Percentiles rank a stretch among this genome's conserved stretches.
phyloP scores from a whole-genome alignment of 1,140 invertebrate species.

The Bombus haemorrhoidalis region DNA sequence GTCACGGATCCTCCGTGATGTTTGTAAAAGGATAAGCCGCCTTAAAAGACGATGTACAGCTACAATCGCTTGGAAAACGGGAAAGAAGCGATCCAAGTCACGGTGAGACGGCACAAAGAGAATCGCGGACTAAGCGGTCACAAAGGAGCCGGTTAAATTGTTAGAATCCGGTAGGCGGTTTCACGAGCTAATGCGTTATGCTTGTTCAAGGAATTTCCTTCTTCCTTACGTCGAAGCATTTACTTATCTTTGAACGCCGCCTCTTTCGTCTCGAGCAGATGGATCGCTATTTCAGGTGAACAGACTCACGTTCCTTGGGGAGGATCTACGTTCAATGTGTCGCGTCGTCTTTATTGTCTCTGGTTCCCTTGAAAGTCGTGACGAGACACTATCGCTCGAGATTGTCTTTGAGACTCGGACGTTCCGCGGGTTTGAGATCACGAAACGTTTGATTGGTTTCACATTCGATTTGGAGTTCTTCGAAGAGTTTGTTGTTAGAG shows the following conservation, averaged over 20 bases:
- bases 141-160: conserved; percentile 38
- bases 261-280: not conserved
- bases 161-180: conserved; percentile 44
- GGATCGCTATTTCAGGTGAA: not conserved
- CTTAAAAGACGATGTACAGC: conserved; percentile 43
- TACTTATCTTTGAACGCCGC: conserved; percentile 29
- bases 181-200: conserved; percentile 31
- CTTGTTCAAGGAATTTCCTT: conserved; percentile 12
- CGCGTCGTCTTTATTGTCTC: not conserved
- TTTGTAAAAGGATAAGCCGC: not conserved
- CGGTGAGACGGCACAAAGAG: conserved; percentile 25
- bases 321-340: conserved; percentile 3
- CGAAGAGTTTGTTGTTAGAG: not conserved
- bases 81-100: not conserved
- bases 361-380: not conserved
- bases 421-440: not conserved
- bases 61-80: not conserved
- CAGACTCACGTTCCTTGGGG: not conserved
- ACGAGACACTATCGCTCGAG: not conserved
- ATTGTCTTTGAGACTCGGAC: not conserved
- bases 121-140: not conserved
- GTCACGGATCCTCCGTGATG: too few relatives aligned
- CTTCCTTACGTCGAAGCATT: conserved; percentile 21
- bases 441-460: not conserved
- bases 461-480: not conserved